phyloP scores from a whole-genome alignment of 2,888 invertebrate genomes.

The Brenthis hecate region DNA sequence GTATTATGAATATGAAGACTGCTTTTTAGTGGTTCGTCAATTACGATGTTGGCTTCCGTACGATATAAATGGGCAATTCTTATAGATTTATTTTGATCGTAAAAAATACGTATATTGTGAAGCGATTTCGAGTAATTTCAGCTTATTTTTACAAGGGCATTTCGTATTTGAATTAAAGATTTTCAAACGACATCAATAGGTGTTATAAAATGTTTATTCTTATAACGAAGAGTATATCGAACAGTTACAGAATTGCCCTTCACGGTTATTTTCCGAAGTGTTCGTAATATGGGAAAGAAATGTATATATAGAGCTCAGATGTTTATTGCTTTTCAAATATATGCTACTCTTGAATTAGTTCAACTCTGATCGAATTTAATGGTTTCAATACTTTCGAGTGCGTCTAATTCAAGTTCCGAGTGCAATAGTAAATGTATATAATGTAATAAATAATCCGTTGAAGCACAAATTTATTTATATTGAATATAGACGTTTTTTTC shows the following conservation, averaged over 20 bases:
- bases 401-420: slow-evolving; percentile 24
- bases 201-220: not conserved
- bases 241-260: slow-evolving; percentile 30
- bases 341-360: slow-evolving; percentile 23
- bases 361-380: slow-evolving; percentile 7
- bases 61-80: slow-evolving; percentile 47
- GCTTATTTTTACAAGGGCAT: not conserved
- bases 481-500: slow-evolving; percentile 35
- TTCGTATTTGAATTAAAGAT: too few species aligned
- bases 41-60: slow-evolving; percentile 56
- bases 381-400: slow-evolving; percentile 1
- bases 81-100: not conserved
- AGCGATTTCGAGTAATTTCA: not conserved
- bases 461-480: slow-evolving; percentile 41
- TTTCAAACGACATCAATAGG: not conserved
- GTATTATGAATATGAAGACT: slow-evolving; percentile 68
- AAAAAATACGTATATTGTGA: not conserved
- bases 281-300: slow-evolving; percentile 39
- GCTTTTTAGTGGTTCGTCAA: slow-evolving; percentile 77
- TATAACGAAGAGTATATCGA: not conserved
- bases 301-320: slow-evolving; percentile 33
- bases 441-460: slow-evolving; percentile 33
- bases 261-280: slow-evolving; percentile 32
- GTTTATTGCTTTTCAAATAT: slow-evolving; percentile 13
- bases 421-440: slow-evolving; percentile 31